These are phyloP conservation scores for Aegotheles bennettii DNA, from an alignment of 2,113 vertebrate genomes.

Conservation along the genomic window DNA sequence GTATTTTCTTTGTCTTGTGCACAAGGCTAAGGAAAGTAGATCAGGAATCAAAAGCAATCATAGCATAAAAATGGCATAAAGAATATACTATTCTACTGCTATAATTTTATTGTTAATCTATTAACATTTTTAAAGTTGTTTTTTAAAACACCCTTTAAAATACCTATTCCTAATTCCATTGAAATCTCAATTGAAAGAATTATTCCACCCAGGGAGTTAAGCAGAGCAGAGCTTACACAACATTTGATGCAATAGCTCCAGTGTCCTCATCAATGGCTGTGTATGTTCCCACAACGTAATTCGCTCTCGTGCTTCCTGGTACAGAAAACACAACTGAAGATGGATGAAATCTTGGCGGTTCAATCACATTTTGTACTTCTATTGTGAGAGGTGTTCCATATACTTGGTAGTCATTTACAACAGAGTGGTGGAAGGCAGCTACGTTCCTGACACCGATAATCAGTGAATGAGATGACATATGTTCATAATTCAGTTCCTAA, in stretches of 20 bases:
- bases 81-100: not conserved
- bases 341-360: conserved; percentile 80
- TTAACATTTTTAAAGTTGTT: not conserved
- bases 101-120: not conserved
- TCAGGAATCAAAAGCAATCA: not conserved
- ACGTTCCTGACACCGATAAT: conserved; percentile 81
- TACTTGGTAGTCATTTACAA: conserved; percentile 35
- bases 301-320: conserved; percentile 62
- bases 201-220: not conserved
- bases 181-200: not conserved
- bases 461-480: conserved; percentile 72
- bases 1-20: not conserved
- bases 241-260: conserved; percentile 76
- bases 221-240: conserved; percentile 74
- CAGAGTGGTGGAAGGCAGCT: conserved; percentile 80
- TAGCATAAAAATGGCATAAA: not conserved
- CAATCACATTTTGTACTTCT: conserved; percentile 79
- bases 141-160: not conserved
- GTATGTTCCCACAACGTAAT: conserved; percentile 70
- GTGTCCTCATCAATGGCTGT: conserved; percentile 84
- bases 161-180: not conserved
- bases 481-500: conserved; percentile 87
- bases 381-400: conserved; percentile 71
- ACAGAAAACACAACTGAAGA: conserved; percentile 62
- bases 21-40: not conserved